Percentiles rank a stretch among this genome's conserved stretches.
Evolutionary conservation across 2,797 vertebrate species (phyloP).

Genomic region (Liparis tanakae): DNA sequence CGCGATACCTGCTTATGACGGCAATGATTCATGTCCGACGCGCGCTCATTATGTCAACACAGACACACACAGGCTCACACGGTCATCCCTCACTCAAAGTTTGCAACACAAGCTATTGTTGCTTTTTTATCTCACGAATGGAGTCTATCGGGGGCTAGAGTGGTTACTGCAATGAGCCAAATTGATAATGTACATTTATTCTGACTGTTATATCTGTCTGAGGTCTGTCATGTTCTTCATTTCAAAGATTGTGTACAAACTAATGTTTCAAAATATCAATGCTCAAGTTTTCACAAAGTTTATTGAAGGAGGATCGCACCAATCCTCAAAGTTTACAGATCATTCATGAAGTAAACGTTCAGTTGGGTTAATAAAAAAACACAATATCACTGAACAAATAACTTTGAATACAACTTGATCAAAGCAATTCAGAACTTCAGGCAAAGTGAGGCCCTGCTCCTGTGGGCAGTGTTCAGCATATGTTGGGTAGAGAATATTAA

Average conservation of each 20-base stretch:
- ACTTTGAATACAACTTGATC: not conserved
- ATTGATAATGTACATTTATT: slow-evolving; percentile 34
- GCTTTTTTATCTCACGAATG: slow-evolving; percentile 18
- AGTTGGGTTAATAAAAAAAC: not conserved
- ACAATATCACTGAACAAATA: slow-evolving; percentile 1
- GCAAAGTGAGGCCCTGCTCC: slow-evolving; percentile 16
- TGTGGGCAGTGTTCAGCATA: slow-evolving; percentile 48
- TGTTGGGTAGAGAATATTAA: slow-evolving; percentile 61
- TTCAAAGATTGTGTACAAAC: slow-evolving; percentile 11
- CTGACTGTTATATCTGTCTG: slow-evolving; percentile 15
- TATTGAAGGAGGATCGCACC: not conserved
- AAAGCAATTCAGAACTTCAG: slow-evolving; percentile 15
- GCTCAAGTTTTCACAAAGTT: not conserved
- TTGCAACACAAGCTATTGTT: slow-evolving; percentile 13
- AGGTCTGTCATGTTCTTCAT: slow-evolving; percentile 5
- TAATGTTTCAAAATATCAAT: slow-evolving; percentile 28
- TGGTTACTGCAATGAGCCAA: slow-evolving; percentile 9
- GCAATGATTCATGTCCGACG: slow-evolving; percentile 63
- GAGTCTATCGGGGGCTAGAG: slow-evolving; percentile 4
- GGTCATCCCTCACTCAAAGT: slow-evolving; percentile 37
- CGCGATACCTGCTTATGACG: slow-evolving; percentile 66
- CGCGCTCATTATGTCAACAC: slow-evolving; percentile 66
- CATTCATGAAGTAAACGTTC: not conserved
- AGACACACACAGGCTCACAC: slow-evolving; percentile 23
- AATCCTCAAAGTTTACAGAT: not conserved